A percentile compares a stretch with the other conserved stretches of the same genome.
Conservation (phyloP, 2,888 invertebrate species). For the Drepana falcataria region DNA sequence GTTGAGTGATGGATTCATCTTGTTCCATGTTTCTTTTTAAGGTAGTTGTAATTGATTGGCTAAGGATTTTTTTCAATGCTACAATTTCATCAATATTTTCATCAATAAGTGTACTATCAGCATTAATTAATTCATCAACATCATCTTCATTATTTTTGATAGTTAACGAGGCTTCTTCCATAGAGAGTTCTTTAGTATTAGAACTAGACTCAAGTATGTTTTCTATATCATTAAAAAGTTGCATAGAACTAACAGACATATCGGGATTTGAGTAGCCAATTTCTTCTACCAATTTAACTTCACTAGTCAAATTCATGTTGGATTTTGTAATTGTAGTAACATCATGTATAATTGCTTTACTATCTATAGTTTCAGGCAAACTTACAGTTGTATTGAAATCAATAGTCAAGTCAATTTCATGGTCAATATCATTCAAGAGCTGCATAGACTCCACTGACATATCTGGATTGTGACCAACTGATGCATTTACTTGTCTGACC, state of each 20-base stretch:
- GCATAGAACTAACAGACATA: background rate
- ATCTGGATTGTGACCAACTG: background rate
- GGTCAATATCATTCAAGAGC: background rate
- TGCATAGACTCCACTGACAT: background rate
- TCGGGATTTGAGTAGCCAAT: background rate
- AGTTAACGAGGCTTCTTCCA: too few species aligned
- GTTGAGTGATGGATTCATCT: background rate
- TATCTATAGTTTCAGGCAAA: background rate
- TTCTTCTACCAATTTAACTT: background rate
- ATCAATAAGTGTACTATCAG: background rate
- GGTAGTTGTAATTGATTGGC: background rate
- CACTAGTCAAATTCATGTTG: background rate
- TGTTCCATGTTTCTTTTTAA: background rate
- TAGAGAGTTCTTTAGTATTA: background rate
- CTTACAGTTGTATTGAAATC: background rate
- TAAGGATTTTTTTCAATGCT: background rate
- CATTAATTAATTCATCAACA: background rate
- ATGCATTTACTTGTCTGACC: background rate
- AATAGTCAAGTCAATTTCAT: background rate
- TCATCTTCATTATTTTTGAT: background rate
- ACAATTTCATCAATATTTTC: background rate
- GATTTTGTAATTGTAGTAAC: background rate
- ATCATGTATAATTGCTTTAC: background rate
- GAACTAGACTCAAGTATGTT: background rate
- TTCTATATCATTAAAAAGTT: conserved; percentile 2